Evolutionary conservation across 2,113 vertebrate genomes (phyloP), one percentile per base, ranked within the genome.

Genomic region (Turnix velox): DNA sequence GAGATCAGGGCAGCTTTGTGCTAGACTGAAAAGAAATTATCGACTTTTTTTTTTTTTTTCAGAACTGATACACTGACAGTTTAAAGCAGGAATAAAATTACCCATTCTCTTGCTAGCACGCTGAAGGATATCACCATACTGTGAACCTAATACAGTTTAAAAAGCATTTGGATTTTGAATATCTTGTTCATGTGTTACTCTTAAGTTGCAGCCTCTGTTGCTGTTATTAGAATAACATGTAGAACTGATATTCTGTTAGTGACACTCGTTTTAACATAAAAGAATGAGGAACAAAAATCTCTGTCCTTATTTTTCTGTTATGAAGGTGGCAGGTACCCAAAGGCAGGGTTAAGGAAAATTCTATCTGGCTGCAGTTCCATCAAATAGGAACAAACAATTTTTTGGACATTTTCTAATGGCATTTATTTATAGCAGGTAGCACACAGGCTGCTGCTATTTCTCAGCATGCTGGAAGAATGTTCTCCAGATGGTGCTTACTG

Each of bases 391-490:
- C 94, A 96, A 95, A 96, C 93, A 90, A 79, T 43, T 80, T 87
- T 91, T 78, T 76, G 75, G 82, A 59, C 95, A 83, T 94, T 97
- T 97, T 94, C 77, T 52, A 84, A 94, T 96, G 97, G 94, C 97
- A 92, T 95, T 97, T 98, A 98, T 98, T 98, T 98, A 97, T 97
- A 97, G 97, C 96, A 97, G 97, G 97, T 97, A 97, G 96, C 77
- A 14, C 96, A 94, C 96, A 97, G 95, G 97, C 97, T 80, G 97
- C 96, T 97, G 97, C 96, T 97, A 95, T 97, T 97, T 97, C 96
- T 97, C 80, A 96, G 76, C 59, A 39, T 92, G 96, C 96, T 91
- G 90, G 95, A 96, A 97, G 97, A 97, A 94, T 97, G 97, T 97
- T 97, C 97, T 97, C 97, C 97, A 98, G 97, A 98, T 98, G 97